These are phyloP conservation scores for Knipowitschia caucasica DNA, from an alignment of 2,797 vertebrate species.

Conservation along the genomic window DNA sequence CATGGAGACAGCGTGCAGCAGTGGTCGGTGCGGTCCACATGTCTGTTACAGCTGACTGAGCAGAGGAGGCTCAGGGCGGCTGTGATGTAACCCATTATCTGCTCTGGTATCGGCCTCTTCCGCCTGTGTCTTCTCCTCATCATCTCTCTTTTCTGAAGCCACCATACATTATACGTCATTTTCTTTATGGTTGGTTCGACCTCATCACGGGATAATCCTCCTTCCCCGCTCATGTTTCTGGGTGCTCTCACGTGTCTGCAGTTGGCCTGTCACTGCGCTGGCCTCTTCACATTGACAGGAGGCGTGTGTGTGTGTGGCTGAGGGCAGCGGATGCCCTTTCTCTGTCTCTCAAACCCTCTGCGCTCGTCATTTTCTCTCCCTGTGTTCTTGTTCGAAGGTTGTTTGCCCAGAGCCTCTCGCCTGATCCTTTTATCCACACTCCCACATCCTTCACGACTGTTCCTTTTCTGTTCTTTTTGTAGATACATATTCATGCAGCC, in stretches of 20 bases:
- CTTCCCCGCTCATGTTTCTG: constrained; percentile 13
- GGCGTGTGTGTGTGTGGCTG: constrained; percentile 55
- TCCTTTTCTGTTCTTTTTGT: constrained; percentile 12
- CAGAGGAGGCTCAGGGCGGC: constrained; percentile 47
- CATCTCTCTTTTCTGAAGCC: constrained; percentile 16
- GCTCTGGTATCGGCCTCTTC: constrained; percentile 10
- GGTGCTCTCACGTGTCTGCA: constrained; percentile 47
- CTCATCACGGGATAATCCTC: constrained; percentile 24
- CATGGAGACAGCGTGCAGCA: constrained; percentile 6
- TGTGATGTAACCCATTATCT: constrained; percentile 53
- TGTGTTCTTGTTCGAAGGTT: constrained; percentile 47
- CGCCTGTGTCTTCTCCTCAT: constrained; percentile 23
- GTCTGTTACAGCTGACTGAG: constrained; percentile 54
- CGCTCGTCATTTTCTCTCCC: constrained; percentile 7
- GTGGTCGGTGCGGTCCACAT: constrained; percentile 28
- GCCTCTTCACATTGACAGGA: constrained; percentile 48
- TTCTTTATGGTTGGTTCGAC: constrained; percentile 11
- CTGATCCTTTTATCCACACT: constrained; percentile 22
- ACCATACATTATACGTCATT: constrained; percentile 20
- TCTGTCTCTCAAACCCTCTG: constrained; percentile 11
- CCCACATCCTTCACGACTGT: constrained; percentile 6
- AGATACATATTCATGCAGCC: constrained; percentile 11
- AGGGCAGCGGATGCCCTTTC: constrained; percentile 48
- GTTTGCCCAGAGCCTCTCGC: constrained; percentile 9
- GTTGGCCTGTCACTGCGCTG: constrained; percentile 38